Percentiles rank a stretch among this genome's conserved stretches.
These are phyloP conservation scores for Asbolus verrucosus DNA, from an alignment of 1,140 invertebrate genomes.

Conservation along the genomic window DNA sequence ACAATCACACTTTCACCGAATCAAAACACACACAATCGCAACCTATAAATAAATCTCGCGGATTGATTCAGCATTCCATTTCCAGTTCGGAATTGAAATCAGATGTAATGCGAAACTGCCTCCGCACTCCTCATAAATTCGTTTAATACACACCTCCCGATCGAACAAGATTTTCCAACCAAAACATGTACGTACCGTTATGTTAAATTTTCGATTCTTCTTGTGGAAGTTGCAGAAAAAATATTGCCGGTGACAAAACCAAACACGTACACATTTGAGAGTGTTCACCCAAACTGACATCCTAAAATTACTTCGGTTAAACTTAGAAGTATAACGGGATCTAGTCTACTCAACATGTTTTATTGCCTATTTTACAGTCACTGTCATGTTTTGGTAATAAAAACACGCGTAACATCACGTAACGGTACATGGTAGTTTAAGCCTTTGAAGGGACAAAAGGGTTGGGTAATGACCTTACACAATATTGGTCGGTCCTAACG, in stretches of 20 bases:
- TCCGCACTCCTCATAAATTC: too few relatives aligned
- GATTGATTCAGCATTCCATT: background rate
- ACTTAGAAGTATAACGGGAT: constrained; percentile 56
- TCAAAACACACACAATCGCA: too few relatives aligned
- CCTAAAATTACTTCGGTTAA: constrained; percentile 50
- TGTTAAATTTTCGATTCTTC: background rate
- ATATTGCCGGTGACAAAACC: background rate
- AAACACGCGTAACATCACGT: constrained; percentile 59
- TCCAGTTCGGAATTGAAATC: background rate
- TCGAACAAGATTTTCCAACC: background rate
- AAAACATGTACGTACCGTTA: background rate
- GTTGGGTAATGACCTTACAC: constrained; percentile 57
- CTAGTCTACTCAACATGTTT: constrained; percentile 58
- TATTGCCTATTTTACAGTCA: constrained; percentile 56
- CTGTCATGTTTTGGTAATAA: constrained; percentile 61
- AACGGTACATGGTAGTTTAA: constrained; percentile 52
- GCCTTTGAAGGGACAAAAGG: constrained; percentile 44
- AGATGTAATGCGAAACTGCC: too few relatives aligned
- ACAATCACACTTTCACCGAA: background rate
- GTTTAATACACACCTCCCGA: too few relatives aligned
- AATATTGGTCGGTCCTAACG: constrained; percentile 53
- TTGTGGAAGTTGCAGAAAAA: background rate
- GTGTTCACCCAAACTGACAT: constrained; percentile 54
- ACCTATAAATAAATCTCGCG: too few relatives aligned
- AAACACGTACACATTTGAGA: constrained; percentile 51